Conservation (phyloP, 2,797 vertebrate species). For the Hoplostethus mediterraneus region DNA sequence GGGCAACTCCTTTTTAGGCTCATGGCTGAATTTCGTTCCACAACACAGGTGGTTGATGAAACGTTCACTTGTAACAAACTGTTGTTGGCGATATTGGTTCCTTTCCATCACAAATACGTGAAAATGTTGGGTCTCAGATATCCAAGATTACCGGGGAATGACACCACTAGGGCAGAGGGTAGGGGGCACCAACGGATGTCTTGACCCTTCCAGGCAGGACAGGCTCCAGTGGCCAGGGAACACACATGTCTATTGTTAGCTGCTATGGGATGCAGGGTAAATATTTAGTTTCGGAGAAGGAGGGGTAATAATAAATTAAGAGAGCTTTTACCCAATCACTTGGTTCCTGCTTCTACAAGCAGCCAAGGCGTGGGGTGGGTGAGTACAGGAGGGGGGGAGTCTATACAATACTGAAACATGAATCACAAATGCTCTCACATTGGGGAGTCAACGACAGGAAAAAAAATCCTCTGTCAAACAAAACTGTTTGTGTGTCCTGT, state of each 20-base stretch:
- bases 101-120: neutral
- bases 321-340: conserved; percentile 71
- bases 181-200: conserved; percentile 57
- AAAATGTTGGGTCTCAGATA: neutral
- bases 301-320: conserved; percentile 81
- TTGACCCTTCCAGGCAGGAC: conserved; percentile 73
- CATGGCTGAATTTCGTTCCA: conserved; percentile 64
- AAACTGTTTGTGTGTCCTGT: conserved; percentile 19
- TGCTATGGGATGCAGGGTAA: conserved; percentile 83
- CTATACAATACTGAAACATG: conserved; percentile 14
- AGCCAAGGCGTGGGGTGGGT: conserved; percentile 31
- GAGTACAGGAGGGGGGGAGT: conserved; percentile 36
- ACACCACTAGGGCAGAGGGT: conserved; percentile 57
- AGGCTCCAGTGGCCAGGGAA: conserved; percentile 72
- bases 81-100: neutral
- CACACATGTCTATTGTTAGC: conserved; percentile 83
- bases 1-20: conserved; percentile 78
- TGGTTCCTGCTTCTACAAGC: conserved; percentile 47
- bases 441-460: conserved; percentile 1
- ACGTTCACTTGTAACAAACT: neutral
- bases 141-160: neutral
- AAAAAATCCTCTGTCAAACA: conserved; percentile 34
- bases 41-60: conserved; percentile 72
- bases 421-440: conserved; percentile 31
- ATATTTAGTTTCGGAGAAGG: conserved; percentile 86